Evolutionary conservation across 2,113 vertebrate genomes (phyloP).

Genomic region (Stomatorhinus ivindoensis): DNA sequence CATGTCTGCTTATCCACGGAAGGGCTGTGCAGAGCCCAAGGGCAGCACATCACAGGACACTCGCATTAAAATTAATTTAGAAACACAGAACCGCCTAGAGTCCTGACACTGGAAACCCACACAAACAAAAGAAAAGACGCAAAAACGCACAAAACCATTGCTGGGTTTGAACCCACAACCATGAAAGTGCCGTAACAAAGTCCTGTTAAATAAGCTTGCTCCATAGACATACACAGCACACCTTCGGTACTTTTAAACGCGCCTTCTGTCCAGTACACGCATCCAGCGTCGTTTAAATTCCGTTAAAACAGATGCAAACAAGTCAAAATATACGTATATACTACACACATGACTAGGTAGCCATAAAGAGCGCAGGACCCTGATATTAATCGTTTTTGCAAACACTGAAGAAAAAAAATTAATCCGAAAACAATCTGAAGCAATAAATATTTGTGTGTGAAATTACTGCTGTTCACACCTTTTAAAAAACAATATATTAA

Average conservation of each 20-base stretch:
- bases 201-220: not conserved
- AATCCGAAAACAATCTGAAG: not conserved
- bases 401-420: not conserved
- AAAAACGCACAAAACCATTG: not conserved
- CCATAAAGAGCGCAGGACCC: not conserved
- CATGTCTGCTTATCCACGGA: not conserved
- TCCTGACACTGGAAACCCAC: not conserved
- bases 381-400: not conserved
- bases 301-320: not conserved
- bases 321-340: not conserved
- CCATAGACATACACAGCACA: not conserved
- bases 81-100: not conserved
- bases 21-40: not conserved
- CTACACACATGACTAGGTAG: not conserved
- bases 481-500: not conserved
- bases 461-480: not conserved
- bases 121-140: not conserved
- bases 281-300: not conserved
- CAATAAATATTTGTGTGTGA: not conserved
- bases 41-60: not conserved
- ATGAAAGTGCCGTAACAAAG: not conserved
- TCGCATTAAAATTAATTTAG: not conserved
- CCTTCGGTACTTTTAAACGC: not conserved
- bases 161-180: not conserved
- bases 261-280: not conserved